Evolutionary conservation across 2,888 invertebrate genomes (phyloP).

Genomic region (Acanthosepion esculentum): DNA sequence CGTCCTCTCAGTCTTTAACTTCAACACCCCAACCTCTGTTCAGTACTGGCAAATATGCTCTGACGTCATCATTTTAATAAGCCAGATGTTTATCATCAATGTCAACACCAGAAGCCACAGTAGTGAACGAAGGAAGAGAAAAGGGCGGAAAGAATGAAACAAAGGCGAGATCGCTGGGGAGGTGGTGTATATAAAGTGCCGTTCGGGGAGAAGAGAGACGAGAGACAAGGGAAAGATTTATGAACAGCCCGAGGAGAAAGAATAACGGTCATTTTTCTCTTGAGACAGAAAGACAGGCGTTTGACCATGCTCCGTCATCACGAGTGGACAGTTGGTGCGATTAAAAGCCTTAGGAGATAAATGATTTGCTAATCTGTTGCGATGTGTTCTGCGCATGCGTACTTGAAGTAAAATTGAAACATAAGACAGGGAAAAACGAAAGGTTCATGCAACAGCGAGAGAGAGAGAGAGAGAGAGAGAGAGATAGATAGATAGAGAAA

Average conservation of each 20-base stretch:
- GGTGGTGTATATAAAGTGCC: not conserved
- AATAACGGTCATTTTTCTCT: not conserved
- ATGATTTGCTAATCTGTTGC: not conserved
- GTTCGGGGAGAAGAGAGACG: not conserved
- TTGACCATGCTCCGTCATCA: not conserved
- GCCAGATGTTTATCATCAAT: not conserved
- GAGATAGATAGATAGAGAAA: not conserved
- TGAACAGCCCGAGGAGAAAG: not conserved
- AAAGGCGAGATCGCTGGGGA: not conserved
- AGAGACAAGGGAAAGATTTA: not conserved
- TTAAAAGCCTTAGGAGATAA: not conserved
- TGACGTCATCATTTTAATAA: constrained; percentile 8
- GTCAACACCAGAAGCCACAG: not conserved
- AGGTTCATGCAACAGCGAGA: not conserved
- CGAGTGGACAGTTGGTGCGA: not conserved
- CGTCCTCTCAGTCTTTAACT: not conserved
- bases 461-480: not conserved
- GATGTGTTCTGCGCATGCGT: not conserved
- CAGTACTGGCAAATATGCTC: not conserved
- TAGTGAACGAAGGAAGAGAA: not conserved
- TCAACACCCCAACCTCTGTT: not conserved
- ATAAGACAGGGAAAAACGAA: not conserved
- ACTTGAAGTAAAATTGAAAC: constrained; percentile 9
- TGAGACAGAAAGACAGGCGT: not conserved
- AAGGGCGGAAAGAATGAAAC: not conserved